Conservation (phyloP, 2,797 vertebrate genomes). For the Urosaurus nigricauda region DNA sequence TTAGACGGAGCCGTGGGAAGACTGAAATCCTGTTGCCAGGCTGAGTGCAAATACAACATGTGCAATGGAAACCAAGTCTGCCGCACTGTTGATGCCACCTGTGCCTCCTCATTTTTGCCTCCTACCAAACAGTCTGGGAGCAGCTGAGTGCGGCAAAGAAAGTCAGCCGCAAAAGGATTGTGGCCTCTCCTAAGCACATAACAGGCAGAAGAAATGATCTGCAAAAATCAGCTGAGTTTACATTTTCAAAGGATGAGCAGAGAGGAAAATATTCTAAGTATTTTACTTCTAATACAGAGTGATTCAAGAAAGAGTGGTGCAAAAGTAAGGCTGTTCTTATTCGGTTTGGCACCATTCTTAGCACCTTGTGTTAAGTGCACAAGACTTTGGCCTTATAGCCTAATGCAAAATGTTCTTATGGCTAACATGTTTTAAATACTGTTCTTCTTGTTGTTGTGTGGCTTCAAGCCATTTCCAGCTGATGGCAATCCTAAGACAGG, state of each 20-base stretch:
- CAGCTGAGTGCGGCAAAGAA: not conserved
- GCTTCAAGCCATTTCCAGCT: no score
- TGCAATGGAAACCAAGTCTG: slow-evolving; percentile 10
- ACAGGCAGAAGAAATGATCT: not conserved
- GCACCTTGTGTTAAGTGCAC: not conserved
- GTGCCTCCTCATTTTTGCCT: slow-evolving; percentile 8
- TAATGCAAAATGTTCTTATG: not conserved
- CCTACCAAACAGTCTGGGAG: not conserved
- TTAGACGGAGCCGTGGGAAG: slow-evolving; percentile 19
- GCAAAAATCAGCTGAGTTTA: not conserved
- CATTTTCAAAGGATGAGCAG: not conserved
- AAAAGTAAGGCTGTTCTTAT: no score
- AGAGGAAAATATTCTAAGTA: not conserved
- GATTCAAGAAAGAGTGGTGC: no score
- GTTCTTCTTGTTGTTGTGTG: no score
- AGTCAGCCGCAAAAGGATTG: not conserved
- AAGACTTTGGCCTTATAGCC: not conserved
- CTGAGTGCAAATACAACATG: slow-evolving; percentile 30
- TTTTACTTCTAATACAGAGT: not conserved
- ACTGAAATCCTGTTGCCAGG: slow-evolving; percentile 24
- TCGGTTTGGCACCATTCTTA: no score
- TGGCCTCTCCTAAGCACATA: not conserved
- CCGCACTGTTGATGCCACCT: slow-evolving; percentile 20
- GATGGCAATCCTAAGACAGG: no score
- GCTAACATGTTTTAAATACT: not conserved